phyloP scores from a whole-genome alignment of 1,140 invertebrate genomes.

The Archegozetes longisetosus region DNA sequence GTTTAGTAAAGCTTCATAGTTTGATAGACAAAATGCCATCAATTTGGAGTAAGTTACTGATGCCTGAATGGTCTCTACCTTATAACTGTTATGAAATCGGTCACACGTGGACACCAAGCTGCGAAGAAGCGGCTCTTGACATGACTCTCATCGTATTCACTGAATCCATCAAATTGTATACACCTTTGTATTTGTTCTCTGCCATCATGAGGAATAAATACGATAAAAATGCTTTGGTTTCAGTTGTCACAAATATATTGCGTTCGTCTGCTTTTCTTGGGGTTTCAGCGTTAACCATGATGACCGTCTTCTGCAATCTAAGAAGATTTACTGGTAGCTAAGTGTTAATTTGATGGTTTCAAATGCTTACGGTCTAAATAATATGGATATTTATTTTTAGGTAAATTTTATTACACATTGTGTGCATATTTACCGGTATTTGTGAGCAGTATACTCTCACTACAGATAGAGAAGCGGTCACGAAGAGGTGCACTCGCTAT shows the following conservation, averaged over 20 bases:
- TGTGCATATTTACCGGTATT: slow-evolving; percentile 8
- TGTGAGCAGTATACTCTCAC: slow-evolving; percentile 8
- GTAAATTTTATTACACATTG: slow-evolving; percentile 14
- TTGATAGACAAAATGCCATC: slow-evolving; percentile 22
- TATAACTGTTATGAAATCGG: slow-evolving; percentile 49
- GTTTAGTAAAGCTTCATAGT: too few relatives aligned
- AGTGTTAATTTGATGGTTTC: neutral
- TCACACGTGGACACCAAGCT: slow-evolving; percentile 60
- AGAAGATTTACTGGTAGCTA: neutral
- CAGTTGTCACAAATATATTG: slow-evolving; percentile 41
- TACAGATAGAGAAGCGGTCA: slow-evolving; percentile 47
- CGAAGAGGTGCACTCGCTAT: slow-evolving; percentile 49
- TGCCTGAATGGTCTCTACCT: slow-evolving; percentile 28
- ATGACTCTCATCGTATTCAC: slow-evolving; percentile 44
- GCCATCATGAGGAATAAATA: neutral
- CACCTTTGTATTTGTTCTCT: slow-evolving; percentile 54
- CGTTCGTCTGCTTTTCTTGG: slow-evolving; percentile 58
- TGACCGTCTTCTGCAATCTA: slow-evolving; percentile 43
- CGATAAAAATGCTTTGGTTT: slow-evolving; percentile 28
- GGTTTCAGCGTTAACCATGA: slow-evolving; percentile 51
- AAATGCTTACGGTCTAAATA: neutral
- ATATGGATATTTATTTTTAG: neutral
- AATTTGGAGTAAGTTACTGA: slow-evolving; percentile 40
- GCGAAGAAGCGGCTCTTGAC: slow-evolving; percentile 43
- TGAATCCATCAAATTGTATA: slow-evolving; percentile 54